These are phyloP conservation scores for Allygus modestus DNA, from an alignment of 2,888 invertebrate species.

Conservation along the genomic window DNA sequence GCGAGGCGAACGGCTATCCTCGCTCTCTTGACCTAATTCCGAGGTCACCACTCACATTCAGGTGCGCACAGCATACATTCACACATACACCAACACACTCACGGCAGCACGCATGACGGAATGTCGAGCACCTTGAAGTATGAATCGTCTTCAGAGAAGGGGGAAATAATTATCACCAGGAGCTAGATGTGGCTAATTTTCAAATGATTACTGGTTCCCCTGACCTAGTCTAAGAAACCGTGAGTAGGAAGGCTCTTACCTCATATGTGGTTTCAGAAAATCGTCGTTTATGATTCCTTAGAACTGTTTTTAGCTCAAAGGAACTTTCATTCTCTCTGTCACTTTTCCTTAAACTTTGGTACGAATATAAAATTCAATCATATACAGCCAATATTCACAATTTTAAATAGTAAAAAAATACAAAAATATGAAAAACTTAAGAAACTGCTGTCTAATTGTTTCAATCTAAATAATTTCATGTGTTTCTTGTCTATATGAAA, in stretches of 20 bases:
- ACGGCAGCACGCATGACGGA: not conserved
- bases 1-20: constrained; percentile 24
- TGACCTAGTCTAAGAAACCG: constrained; percentile 9
- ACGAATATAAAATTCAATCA: too few relatives aligned
- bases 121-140: constrained; percentile 41
- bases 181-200: not conserved
- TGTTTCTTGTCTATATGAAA: too few relatives aligned
- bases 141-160: constrained; percentile 31
- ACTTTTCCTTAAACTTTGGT: too few relatives aligned
- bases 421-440: too few relatives aligned
- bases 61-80: not conserved
- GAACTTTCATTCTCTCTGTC: too few relatives aligned
- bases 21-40: constrained; percentile 29
- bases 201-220: constrained; percentile 9
- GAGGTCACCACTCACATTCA: constrained; percentile 20
- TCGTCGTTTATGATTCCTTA: not conserved
- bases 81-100: not conserved
- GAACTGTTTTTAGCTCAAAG: too few relatives aligned
- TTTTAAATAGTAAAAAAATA: too few relatives aligned
- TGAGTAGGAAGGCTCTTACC: not conserved
- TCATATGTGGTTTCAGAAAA: not conserved
- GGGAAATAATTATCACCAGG: constrained; percentile 1
- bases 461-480: too few relatives aligned
- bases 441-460: too few relatives aligned
- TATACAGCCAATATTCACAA: too few relatives aligned